These are phyloP conservation scores for pig (Sus scrofa) DNA, from an alignment of 2,113 vertebrate genomes.

Conservation along the genomic window T2T-Sscrofa CM000826.6:54879001-54879500, in stretches of 20 bases:
- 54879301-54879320: background rate
- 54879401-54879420: background rate
- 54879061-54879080: background rate
- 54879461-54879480: background rate
- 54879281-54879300: background rate
- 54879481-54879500: slow-evolving; percentile 30
- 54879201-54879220: background rate
- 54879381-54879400: background rate
- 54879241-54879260: background rate
- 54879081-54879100: background rate
- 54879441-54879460: background rate
- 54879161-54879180: background rate
- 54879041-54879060: background rate
- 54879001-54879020: background rate
- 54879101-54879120: background rate
- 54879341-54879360: background rate
- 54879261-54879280: background rate
- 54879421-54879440: background rate
- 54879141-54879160: background rate
- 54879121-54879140: background rate
- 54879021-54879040: background rate
- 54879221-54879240: background rate
- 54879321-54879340: background rate
- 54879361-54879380: background rate
- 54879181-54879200: background rate